Conservation (phyloP, 2,797 vertebrate genomes). For the Pipistrellus pygmaeus region DNA sequence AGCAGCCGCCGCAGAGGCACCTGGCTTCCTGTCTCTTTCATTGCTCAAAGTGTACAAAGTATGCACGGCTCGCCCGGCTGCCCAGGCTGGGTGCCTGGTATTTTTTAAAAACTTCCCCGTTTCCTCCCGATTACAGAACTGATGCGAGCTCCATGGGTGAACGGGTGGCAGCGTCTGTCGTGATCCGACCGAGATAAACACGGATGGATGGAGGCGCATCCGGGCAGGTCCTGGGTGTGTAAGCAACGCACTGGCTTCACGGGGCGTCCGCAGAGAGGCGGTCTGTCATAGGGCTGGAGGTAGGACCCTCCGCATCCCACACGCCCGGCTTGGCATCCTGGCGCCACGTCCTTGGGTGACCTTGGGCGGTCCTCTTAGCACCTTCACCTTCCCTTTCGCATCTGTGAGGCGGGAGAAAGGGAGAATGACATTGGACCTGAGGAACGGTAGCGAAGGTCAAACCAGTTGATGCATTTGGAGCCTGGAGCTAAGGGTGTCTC, state of each 20-base stretch:
- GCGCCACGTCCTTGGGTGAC: neutral
- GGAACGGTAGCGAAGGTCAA: neutral
- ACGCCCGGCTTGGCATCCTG: neutral
- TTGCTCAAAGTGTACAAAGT: too few relatives aligned
- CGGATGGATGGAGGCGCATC: accelerated
- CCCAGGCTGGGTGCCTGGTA: neutral
- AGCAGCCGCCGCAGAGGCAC: neutral
- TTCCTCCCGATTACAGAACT: neutral
- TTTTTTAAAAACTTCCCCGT: neutral
- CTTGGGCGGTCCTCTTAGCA: neutral
- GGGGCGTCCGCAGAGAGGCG: neutral
- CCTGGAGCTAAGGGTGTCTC: neutral
- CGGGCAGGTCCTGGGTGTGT: accelerated
- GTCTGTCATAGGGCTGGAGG: accelerated
- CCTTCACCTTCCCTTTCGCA: neutral
- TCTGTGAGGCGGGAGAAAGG: neutral
- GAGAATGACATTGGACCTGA: neutral
- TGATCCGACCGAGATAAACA: accelerated
- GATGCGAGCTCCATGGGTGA: accelerated
- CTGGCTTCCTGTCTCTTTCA: neutral
- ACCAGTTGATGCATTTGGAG: accelerated
- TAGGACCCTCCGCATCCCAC: too few relatives aligned
- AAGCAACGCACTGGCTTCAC: accelerated
- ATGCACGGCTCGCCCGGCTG: neutral
- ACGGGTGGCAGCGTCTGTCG: too few relatives aligned